These are phyloP conservation scores for Noturus placidus DNA, from an alignment of 2,113 vertebrate genomes.

Conservation along the genomic window DNA sequence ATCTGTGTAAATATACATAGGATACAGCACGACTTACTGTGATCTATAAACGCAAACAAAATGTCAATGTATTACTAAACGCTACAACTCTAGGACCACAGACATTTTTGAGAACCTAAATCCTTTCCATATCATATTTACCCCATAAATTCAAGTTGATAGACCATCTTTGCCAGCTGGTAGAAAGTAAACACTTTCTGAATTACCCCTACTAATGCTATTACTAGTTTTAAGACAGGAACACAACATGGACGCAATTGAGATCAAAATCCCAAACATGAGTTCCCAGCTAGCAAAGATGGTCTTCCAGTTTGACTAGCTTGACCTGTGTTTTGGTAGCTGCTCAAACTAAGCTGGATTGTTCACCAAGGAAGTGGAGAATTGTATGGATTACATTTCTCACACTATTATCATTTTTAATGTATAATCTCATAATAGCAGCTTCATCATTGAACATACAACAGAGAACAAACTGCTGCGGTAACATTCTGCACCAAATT, in stretches of 20 bases:
- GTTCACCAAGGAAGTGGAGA: not conserved
- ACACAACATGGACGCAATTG: not conserved
- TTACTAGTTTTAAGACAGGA: not conserved
- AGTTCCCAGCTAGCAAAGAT: not conserved
- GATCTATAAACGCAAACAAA: not conserved
- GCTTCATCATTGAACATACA: not conserved
- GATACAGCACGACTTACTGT: not conserved
- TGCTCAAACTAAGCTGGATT: not conserved
- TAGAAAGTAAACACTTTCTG: not conserved
- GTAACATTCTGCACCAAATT: not conserved
- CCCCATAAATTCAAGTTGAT: not conserved
- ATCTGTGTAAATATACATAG: not conserved
- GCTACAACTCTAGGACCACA: not conserved
- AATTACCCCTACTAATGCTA: not conserved
- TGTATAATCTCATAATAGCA: not conserved
- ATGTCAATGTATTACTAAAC: not conserved
- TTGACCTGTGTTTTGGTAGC: not conserved
- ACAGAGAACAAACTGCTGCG: not conserved
- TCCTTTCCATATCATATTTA: not conserved
- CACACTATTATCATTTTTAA: not conserved
- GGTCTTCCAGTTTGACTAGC: not conserved
- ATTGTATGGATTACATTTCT: not conserved
- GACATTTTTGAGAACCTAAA: not conserved
- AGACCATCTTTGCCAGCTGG: not conserved
- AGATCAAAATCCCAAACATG: not conserved